A percentile compares a stretch with the other conserved stretches of the same genome.
Evolutionary conservation across 2,888 invertebrate genomes (phyloP).

Genomic region (Hydraecia micacea): DNA sequence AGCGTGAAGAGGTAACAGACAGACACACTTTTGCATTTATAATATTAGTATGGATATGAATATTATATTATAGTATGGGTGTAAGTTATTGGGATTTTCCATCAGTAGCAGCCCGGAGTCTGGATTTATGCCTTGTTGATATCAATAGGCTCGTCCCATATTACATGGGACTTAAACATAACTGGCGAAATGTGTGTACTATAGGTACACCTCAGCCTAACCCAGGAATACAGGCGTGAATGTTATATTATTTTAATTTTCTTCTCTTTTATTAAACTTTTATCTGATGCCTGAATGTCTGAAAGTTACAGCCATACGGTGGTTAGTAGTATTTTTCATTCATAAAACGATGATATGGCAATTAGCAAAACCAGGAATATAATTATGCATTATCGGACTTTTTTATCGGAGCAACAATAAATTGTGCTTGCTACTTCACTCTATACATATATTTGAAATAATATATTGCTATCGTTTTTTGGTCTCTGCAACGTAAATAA

Average conservation of each 20-base stretch:
- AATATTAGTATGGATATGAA: too few relatives aligned
- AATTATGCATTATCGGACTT: constrained; percentile 20
- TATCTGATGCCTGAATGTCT: constrained; percentile 30
- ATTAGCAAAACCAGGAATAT: constrained; percentile 19
- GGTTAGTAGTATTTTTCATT: constrained; percentile 41
- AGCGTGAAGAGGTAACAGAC: too few relatives aligned
- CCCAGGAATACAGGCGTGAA: background rate
- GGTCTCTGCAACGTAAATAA: too few relatives aligned
- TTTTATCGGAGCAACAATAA: constrained; percentile 33
- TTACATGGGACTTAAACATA: too few relatives aligned
- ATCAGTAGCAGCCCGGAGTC: too few relatives aligned
- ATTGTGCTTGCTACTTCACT: background rate
- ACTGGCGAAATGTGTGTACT: too few relatives aligned
- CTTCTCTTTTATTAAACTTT: constrained; percentile 4
- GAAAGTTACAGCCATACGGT: constrained; percentile 2
- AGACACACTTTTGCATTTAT: too few relatives aligned
- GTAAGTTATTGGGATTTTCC: too few relatives aligned
- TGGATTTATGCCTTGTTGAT: too few relatives aligned
- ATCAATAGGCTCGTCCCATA: too few relatives aligned
- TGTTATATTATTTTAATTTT: background rate
- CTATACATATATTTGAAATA: background rate
- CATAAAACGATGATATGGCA: constrained; percentile 19
- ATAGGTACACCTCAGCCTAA: too few relatives aligned
- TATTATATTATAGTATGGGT: too few relatives aligned
- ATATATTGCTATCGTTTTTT: background rate